Base-by-base conservation (phyloP, 2,888 invertebrate genomes). In the Thera obeliscata region DNA sequence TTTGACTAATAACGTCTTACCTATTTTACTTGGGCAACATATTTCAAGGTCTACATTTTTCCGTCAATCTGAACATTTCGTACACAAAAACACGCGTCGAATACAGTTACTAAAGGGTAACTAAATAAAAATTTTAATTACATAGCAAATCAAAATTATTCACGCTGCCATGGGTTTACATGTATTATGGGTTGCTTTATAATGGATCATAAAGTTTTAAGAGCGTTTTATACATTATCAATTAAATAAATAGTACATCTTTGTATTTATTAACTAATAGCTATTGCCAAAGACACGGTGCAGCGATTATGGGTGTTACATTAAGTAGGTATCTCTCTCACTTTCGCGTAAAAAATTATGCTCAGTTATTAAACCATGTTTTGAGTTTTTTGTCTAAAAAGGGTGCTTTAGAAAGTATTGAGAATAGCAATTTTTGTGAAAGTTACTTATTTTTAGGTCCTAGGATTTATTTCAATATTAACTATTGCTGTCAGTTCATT, bases 191-290 rank as follows among this genome's bases (percentile, higher is more conserved):
- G 43, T 9, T 72, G 56, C 56, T 65, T 74, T 75, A 80, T 78
- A 77, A 80, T 81, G 82, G 79, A 76, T 81, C 81, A 83, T 82
- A 82, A 84, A 84, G 72, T 80, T 78, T 78, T 73, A 75, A 72
- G 74, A 73, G 43, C 67, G 67, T 64, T 82, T 69, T 69, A 46
- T 46, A 46, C 43, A 46, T 46, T 79, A 81, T 82, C 80, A 77
- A 61, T 67, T 70, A 48, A 64, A 67, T 43, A 41, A 43, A 48
- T 48, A 49, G 8, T 49, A 49, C 12, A 49, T 49, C 12, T 49
- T 12, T 12, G 2, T 46, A 46, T 46, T 46, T 46, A 9, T 3
- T 9, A 5, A 46, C 43, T 46, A 6, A 38, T 22, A 22, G 22
- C 22, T 22, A 22, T 22, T 22, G 22, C 22, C 22, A 22, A 22